Evolutionary conservation across 2,113 vertebrate genomes (phyloP).

Genomic region (Cynoglossus semilaevis): DNA sequence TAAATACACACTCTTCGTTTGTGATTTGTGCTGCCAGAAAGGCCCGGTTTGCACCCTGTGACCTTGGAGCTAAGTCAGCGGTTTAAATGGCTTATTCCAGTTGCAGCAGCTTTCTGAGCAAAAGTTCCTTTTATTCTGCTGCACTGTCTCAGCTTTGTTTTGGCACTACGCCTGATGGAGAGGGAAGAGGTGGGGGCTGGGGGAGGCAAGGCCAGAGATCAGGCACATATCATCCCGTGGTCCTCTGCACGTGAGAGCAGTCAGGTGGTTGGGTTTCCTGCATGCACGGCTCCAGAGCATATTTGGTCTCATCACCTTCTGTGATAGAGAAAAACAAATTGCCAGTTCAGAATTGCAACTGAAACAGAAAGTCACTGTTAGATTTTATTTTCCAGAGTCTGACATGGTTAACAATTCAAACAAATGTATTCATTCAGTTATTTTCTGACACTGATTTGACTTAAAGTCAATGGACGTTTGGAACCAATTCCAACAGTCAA

Average conservation of each 20-base stretch:
- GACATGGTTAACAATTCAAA: too few species aligned
- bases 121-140: constrained; percentile 28
- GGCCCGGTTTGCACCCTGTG: constrained; percentile 21
- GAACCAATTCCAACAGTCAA: too few species aligned
- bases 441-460: too few species aligned
- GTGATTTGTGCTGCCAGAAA: constrained; percentile 23
- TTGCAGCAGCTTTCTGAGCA: constrained; percentile 50
- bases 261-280: constrained; percentile 59
- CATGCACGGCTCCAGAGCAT: constrained; percentile 27
- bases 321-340: background rate
- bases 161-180: constrained; percentile 45
- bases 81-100: constrained; percentile 51
- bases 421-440: too few species aligned
- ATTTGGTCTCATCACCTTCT: constrained; percentile 21
- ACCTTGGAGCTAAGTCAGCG: constrained; percentile 43
- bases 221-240: constrained; percentile 64
- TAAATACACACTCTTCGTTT: constrained; percentile 20
- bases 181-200: constrained; percentile 21
- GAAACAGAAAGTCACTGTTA: background rate
- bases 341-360: constrained; percentile 4
- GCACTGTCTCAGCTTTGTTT: constrained; percentile 57
- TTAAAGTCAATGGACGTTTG: too few species aligned
- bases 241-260: constrained; percentile 54
- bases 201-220: constrained; percentile 50
- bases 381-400: too few species aligned